phyloP scores from a whole-genome alignment of 1,140 invertebrate species.

The Rhopalosiphum padi region DNA sequence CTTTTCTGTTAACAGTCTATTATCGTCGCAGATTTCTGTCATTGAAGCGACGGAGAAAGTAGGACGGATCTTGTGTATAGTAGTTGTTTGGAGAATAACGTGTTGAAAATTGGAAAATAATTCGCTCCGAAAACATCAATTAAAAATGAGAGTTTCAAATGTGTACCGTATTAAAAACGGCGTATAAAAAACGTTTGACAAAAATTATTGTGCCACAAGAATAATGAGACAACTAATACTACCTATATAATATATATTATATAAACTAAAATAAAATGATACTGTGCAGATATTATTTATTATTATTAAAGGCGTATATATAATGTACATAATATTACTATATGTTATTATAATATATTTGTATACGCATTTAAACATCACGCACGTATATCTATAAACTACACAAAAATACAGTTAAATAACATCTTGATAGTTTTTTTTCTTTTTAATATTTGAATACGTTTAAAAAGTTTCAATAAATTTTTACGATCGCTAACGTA shows the following conservation, averaged over 20 bases:
- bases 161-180: background rate
- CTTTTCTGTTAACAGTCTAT: constrained; percentile 34
- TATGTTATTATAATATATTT: background rate
- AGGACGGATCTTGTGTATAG: background rate
- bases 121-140: constrained; percentile 26
- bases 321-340: background rate
- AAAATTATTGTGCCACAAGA: background rate
- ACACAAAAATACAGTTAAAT: constrained; percentile 4
- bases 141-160: constrained; percentile 22
- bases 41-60: constrained; percentile 42
- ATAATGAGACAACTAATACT: background rate
- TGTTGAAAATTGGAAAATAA: constrained; percentile 35
- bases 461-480: background rate
- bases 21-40: constrained; percentile 17
- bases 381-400: background rate
- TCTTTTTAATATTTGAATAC: background rate
- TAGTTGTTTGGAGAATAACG: background rate
- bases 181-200: background rate
- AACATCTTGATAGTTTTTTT: background rate
- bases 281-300: background rate
- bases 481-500: background rate
- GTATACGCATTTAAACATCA: background rate
- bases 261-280: background rate
- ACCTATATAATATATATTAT: background rate
- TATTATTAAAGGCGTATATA: background rate